Evolutionary conservation across 2,113 vertebrate genomes (phyloP).

Genomic region (Vicugna pacos): DNA sequence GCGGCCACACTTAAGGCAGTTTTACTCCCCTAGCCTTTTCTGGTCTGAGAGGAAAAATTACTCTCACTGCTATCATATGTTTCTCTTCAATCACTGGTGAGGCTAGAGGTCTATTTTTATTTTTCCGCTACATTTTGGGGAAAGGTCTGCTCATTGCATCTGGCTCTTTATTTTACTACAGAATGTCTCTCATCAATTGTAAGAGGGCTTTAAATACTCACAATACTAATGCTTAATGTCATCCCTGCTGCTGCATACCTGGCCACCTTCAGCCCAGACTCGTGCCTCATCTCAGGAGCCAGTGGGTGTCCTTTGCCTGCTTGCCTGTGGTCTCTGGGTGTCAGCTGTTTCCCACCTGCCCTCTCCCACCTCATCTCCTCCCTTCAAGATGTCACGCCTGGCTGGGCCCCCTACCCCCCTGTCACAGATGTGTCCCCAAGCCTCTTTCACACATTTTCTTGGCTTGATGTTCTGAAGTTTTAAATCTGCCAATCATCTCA

Average conservation of each 20-base stretch:
- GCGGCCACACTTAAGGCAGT: not conserved
- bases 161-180: not conserved
- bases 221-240: not conserved
- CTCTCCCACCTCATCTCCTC: no score
- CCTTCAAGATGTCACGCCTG: fast-evolving
- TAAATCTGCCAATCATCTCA: not conserved
- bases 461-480: not conserved
- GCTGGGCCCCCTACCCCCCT: not conserved
- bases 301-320: not conserved
- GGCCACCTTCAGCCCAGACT: not conserved
- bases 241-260: not conserved
- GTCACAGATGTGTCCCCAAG: not conserved
- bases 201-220: not conserved
- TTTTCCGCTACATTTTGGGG: not conserved
- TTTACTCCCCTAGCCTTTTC: not conserved
- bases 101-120: not conserved
- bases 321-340: not conserved
- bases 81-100: no score
- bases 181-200: not conserved
- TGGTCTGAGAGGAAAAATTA: not conserved
- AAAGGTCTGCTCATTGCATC: not conserved
- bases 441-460: not conserved
- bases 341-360: not conserved
- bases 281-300: not conserved
- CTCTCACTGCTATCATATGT: not conserved